Percentiles rank a stretch among this genome's conserved stretches.
phyloP scores from a whole-genome alignment of 1,140 invertebrate species.

The Bombus polaris region DNA sequence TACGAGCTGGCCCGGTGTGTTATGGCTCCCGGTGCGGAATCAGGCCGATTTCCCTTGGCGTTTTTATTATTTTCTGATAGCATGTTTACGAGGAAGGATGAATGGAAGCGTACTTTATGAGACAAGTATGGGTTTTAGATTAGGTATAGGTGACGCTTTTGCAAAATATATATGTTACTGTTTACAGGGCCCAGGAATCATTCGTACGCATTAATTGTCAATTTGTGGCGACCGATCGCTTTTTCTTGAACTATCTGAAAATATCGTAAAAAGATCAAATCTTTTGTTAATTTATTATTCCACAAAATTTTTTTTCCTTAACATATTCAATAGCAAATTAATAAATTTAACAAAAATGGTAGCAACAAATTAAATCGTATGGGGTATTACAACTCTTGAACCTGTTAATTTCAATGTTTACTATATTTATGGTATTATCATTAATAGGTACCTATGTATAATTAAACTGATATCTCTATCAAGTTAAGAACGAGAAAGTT shows the following conservation, averaged over 20 bases:
- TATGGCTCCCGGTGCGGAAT: slow-evolving; percentile 62
- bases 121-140: slow-evolving; percentile 79
- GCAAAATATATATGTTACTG: slow-evolving; percentile 45
- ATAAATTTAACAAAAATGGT: no score
- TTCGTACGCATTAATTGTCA: slow-evolving; percentile 19
- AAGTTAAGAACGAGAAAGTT: not conserved
- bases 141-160: slow-evolving; percentile 70
- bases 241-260: not conserved
- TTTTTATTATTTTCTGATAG: slow-evolving; percentile 80
- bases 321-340: no score
- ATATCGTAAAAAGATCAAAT: not conserved
- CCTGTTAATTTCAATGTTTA: not conserved
- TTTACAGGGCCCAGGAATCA: slow-evolving; percentile 40
- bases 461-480: not conserved
- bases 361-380: no score
- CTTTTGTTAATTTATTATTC: not conserved
- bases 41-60: slow-evolving; percentile 66
- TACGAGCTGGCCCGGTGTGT: slow-evolving; percentile 72
- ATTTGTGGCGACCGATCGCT: not conserved
- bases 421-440: not conserved
- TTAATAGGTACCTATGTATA: not conserved
- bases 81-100: slow-evolving; percentile 70
- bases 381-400: not conserved
- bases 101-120: slow-evolving; percentile 77
- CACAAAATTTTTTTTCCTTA: not conserved